Evolutionary conservation across 2,888 invertebrate species (phyloP), one percentile per base, ranked within the genome.

Genomic region (Papilio elwesi): DNA sequence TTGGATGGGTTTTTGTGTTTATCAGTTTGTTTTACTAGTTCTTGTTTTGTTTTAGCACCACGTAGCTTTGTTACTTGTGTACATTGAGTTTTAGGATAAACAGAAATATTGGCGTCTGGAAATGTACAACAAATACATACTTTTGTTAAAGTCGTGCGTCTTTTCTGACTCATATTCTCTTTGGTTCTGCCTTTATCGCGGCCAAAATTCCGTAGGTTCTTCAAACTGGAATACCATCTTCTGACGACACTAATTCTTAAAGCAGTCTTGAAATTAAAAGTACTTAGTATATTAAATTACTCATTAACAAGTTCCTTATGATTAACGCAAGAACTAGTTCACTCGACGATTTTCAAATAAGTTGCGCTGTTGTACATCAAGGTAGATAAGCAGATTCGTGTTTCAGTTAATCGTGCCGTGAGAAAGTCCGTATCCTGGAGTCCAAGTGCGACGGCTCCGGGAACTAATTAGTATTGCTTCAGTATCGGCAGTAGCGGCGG

Each of bases 401-500:
- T 59, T 26, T 47, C n/a, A 13, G 49, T 68, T 57, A 49, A 73
- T 64, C 55, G 51, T 55, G 69, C 69, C 73, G 73, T 73, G 73
- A 52, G 73, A 73, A 73, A 65, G 65, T 69, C 59, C 68, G 69
- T 57, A 59, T 73, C 68, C 73, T 65, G 68, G 72, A 64, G 63
- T 47, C 63, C 51, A 64, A 63, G 72, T 62, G 55, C 64, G 26
- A 65, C 48, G 59, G 68, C 64, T 73, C 69, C 73, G 26, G 69
- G 73, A 69, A 69, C 73, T 73, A 64, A 69, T 73, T 69, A 73
- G 69, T 73, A 73, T 73, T 73, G 73, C 73, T 13, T 73, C 36
- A 11, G 69, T 73, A 57, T 16, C 26, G 13, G 52, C 36, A n/a
- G 57, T 43, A 15, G 55, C 68, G 73, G 57, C 73, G 64, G 68